phyloP scores from a whole-genome alignment of 2,888 invertebrate species.

The Aleiodes leptofemur region DNA sequence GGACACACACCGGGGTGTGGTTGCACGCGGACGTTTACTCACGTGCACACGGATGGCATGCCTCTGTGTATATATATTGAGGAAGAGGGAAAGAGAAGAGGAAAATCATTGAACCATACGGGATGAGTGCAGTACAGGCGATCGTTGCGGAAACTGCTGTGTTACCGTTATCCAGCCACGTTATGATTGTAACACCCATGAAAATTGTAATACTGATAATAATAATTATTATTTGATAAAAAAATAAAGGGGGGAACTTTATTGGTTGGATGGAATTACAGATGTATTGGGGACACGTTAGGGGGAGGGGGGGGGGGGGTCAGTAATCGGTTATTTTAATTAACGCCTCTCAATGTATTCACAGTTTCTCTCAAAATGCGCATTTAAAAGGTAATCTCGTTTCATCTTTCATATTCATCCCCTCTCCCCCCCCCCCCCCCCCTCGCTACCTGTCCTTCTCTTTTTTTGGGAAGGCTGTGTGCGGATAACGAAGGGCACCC shows the following conservation, averaged over 20 bases:
- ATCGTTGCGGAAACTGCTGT: slow-evolving; percentile 27
- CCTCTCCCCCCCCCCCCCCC: slow-evolving; percentile 30
- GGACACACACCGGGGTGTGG: slow-evolving; percentile 25
- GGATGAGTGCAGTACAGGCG: slow-evolving; percentile 19
- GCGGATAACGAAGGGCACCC: slow-evolving; percentile 60
- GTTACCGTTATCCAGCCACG: slow-evolving; percentile 35
- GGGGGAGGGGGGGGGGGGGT: neutral
- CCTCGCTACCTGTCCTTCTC: slow-evolving; percentile 44
- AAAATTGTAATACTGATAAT: neutral
- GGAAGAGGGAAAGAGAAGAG: neutral
- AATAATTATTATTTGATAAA: neutral
- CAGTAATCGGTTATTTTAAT: slow-evolving; percentile 68
- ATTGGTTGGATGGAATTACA: neutral
- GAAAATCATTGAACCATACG: slow-evolving; percentile 33
- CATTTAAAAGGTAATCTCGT: slow-evolving; percentile 55
- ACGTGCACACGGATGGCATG: neutral
- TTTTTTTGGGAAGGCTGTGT: slow-evolving; percentile 17
- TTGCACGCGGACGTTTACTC: slow-evolving; percentile 2
- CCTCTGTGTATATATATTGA: neutral
- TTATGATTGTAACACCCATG: slow-evolving; percentile 2
- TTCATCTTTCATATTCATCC: slow-evolving; percentile 47
- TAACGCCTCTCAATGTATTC: slow-evolving; percentile 62
- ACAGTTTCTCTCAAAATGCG: slow-evolving; percentile 45
- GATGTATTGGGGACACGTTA: neutral
- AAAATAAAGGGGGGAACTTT: neutral